Conservation (phyloP, 2,113 vertebrate species). For the Murina feae region DNA sequence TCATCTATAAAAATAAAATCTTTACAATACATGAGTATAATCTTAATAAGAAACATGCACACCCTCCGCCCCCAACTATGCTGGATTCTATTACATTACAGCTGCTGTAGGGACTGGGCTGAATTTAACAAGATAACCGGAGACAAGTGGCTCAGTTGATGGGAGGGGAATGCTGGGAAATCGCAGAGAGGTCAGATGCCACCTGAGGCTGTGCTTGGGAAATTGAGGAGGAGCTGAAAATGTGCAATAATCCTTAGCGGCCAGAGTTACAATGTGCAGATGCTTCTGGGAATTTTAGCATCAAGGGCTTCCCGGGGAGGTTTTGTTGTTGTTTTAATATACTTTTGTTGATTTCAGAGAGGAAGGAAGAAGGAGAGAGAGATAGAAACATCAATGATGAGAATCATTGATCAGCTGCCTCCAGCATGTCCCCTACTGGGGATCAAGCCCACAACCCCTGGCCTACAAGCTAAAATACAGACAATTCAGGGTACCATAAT, state of each 20-base stretch:
- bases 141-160: not conserved
- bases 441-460: too few relatives aligned
- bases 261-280: not conserved
- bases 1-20: not conserved
- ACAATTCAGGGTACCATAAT: not conserved
- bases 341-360: too few relatives aligned
- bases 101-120: not conserved
- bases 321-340: too few relatives aligned
- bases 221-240: not conserved
- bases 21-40: not conserved
- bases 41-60: not conserved
- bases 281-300: not conserved
- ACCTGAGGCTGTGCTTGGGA: not conserved
- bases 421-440: too few relatives aligned
- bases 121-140: not conserved
- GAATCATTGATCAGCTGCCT: too few relatives aligned
- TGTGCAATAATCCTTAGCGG: not conserved
- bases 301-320: too few relatives aligned
- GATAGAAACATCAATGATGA: too few relatives aligned
- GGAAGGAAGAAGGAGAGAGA: too few relatives aligned
- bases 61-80: not conserved
- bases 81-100: not conserved
- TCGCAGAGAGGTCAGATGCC: not conserved
- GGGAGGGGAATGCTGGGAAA: not conserved
- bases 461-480: not conserved